Evolutionary conservation across 2,888 invertebrate genomes (phyloP), one percentile per base, ranked within the genome.

Genomic region (Coremacera marginata): DNA sequence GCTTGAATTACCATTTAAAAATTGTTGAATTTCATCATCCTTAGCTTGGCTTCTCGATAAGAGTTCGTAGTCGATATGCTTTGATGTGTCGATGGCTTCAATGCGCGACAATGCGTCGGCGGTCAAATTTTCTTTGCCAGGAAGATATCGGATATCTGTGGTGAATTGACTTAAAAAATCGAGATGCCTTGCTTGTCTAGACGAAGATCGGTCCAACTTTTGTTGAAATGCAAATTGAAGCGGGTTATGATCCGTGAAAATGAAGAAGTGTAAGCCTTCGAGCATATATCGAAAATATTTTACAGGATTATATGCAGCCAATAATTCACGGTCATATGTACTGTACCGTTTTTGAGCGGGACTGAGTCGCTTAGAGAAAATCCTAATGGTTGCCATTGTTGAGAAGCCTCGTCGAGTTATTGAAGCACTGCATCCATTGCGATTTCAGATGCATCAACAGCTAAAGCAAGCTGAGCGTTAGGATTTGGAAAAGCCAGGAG

Each of bases 381-480:
- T 14, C 62, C 14, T 5, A 37, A 65, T 5, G 65, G 31, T 19
- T 31, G 37, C 37, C 37, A 37, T 37, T 37, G 37, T 37, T 37
- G 37, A 37, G 37, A 5, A 37, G 37, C 37, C 37, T 37, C 37
- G 8, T 37, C 37, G 0, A 27, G 27, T 75, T 89, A 88, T 67
- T 89, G 86, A 14, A 90, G 74, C 0, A 84, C 86, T 0, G 87
- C 88, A 3, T 89, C 89, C 4, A 88, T 84, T 2, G 88, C 84
- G 0, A 37, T 75, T 67, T 88, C 86, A 0, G 89, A 89, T 2
- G 78, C 80, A 51, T 78, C 79, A 16, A 78, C 72, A 37, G 37
- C 37, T 37, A 37, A 37, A 37, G 37, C 37, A 37, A 37, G 37
- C 37, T 37, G 37, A 37, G 37, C 8, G 8, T 37, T 37, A 37